Evolutionary conservation across 2,113 vertebrate genomes (phyloP).

Genomic region (Natator depressus): DNA sequence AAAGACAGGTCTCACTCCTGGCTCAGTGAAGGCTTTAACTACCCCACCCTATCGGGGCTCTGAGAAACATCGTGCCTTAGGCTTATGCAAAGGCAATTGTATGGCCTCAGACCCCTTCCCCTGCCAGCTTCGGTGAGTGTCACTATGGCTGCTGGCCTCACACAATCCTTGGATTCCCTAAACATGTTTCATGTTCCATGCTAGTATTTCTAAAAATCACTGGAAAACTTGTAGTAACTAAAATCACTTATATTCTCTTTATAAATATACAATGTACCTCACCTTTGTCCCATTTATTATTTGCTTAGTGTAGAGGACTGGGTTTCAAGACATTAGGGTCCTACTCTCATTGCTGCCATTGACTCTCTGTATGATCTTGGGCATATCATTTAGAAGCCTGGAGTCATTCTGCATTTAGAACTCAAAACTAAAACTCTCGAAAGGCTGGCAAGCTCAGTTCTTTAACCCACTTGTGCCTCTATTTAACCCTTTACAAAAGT

Average conservation of each 20-base stretch:
- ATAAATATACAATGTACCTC: not conserved
- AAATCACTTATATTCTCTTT: not conserved
- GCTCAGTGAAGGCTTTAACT: not conserved
- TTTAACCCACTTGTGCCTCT: not conserved
- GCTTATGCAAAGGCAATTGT: not conserved
- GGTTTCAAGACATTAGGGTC: not conserved
- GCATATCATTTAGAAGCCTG: not conserved
- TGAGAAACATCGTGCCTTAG: accelerated
- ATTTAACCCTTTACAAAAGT: not conserved
- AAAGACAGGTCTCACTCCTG: not conserved
- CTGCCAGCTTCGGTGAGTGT: not conserved
- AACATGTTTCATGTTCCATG: not conserved
- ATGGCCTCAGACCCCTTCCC: not conserved
- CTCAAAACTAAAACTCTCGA: not conserved
- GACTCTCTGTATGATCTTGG: not conserved
- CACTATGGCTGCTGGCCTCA: not conserved
- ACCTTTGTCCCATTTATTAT: not conserved
- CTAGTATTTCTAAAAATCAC: not conserved
- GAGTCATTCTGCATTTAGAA: not conserved
- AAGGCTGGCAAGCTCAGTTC: not conserved
- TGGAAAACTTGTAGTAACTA: not conserved
- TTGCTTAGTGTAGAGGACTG: accelerated
- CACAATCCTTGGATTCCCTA: not conserved
- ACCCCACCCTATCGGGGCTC: not conserved
- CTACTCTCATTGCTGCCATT: not conserved